phyloP scores from a whole-genome alignment of 2,113 vertebrate genomes.

The Spea bombifrons region DNA sequence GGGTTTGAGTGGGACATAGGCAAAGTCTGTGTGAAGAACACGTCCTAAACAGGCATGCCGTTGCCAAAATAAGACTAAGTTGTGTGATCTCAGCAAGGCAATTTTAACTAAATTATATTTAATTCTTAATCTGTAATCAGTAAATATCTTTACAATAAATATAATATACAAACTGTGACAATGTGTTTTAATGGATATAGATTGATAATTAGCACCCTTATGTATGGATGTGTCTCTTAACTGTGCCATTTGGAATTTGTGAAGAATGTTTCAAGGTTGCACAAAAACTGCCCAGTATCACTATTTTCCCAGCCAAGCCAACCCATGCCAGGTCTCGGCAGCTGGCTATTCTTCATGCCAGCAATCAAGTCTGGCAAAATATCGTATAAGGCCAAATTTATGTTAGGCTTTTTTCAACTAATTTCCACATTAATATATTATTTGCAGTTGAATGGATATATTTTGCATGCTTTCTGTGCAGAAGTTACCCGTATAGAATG shows the following conservation, averaged over 20 bases:
- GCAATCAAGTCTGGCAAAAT: conserved; percentile 37
- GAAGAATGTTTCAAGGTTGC: conserved; percentile 44
- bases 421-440: conserved; percentile 40
- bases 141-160: no score
- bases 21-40: no score
- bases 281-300: conserved; percentile 38
- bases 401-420: conserved; percentile 38
- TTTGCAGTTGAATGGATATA: conserved; percentile 8
- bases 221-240: conserved; percentile 9
- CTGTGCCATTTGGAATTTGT: conserved; percentile 23
- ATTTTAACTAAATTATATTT: no score
- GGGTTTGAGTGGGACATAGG: no score
- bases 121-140: no score
- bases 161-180: no score
- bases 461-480: background rate
- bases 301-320: conserved; percentile 36
- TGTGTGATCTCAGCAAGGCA: no score
- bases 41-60: no score
- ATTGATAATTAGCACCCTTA: background rate
- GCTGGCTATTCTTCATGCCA: conserved; percentile 36
- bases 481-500: conserved; percentile 1
- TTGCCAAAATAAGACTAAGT: no score
- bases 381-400: conserved; percentile 32
- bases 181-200: no score
- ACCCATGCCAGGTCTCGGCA: conserved; percentile 38